Evolutionary conservation across 2,888 invertebrate genomes (phyloP).

Genomic region (Slavum lentiscoides): DNA sequence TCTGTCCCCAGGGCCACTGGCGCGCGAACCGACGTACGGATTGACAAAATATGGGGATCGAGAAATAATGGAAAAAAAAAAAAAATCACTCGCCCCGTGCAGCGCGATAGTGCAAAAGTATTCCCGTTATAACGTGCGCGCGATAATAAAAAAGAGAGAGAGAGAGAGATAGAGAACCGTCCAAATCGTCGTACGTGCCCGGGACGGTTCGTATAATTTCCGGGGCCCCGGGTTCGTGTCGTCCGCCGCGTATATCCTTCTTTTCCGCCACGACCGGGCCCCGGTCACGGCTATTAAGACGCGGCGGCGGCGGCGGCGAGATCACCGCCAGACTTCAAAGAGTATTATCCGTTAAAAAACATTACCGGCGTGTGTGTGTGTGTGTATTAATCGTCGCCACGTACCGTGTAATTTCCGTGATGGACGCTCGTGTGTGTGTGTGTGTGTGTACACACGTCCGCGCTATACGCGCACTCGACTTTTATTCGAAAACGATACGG

Average conservation of each 20-base stretch:
- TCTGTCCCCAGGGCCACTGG: too few relatives aligned
- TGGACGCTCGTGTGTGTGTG: constrained; percentile 8
- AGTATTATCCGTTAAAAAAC: constrained; percentile 37
- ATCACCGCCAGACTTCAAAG: constrained; percentile 37
- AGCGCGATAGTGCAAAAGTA: not conserved
- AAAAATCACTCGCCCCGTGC: too few relatives aligned
- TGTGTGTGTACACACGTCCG: too few relatives aligned
- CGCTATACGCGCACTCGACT: too few relatives aligned
- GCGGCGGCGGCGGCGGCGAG: constrained; percentile 14
- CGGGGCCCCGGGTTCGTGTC: constrained; percentile 20
- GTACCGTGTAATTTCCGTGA: constrained; percentile 52
- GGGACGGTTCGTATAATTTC: constrained; percentile 33
- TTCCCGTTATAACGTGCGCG: too few relatives aligned
- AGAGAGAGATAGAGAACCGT: too few relatives aligned
- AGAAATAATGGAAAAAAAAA: too few relatives aligned
- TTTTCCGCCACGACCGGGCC: not conserved
- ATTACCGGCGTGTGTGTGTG: constrained; percentile 21
- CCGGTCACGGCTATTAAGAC: constrained; percentile 35
- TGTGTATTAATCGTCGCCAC: constrained; percentile 41
- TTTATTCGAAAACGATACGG: too few relatives aligned
- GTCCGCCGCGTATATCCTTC: too few relatives aligned
- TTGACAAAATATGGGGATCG: too few relatives aligned
- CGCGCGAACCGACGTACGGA: too few relatives aligned
- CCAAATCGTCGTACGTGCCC: constrained; percentile 20
- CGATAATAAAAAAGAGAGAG: too few relatives aligned